These are phyloP conservation scores for Drymodes brunneopygia DNA, from an alignment of 2,113 vertebrate species.

Conservation along the genomic window DNA sequence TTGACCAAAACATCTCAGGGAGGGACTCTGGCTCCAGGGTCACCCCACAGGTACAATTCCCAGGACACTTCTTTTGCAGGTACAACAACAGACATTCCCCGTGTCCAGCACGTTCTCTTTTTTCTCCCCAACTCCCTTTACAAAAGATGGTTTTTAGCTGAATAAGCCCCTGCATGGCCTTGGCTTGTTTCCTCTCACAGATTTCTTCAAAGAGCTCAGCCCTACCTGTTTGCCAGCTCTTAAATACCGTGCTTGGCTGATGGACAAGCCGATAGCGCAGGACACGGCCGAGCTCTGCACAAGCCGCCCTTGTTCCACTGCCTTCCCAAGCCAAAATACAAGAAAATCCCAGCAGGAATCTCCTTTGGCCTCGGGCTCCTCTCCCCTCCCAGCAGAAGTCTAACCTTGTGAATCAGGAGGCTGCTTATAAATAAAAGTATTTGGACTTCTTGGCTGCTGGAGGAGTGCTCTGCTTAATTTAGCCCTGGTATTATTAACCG, in stretches of 20 bases:
- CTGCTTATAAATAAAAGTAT: not conserved
- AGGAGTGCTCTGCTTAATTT: conserved; percentile 12
- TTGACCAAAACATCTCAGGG: not conserved
- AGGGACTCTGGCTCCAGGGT: not conserved
- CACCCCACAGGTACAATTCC: accelerated
- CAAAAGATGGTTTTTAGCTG: not conserved
- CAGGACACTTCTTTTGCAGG: not conserved
- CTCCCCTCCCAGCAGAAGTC: not conserved
- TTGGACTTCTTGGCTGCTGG: not conserved
- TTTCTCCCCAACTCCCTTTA: not conserved
- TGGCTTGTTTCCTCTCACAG: not conserved
- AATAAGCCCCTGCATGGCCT: not conserved
- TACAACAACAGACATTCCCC: not conserved
- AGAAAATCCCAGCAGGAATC: not conserved
- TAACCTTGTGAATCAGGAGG: not conserved
- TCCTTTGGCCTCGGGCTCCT: not conserved
- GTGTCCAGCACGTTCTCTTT: not conserved
- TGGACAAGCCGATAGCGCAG: conserved; percentile 21
- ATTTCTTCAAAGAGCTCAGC: not conserved
- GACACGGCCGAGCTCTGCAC: not conserved
- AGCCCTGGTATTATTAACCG: not conserved
- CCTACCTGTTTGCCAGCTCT: conserved; percentile 51
- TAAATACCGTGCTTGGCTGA: conserved; percentile 34
- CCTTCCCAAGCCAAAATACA: not conserved
- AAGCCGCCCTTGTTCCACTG: conserved; percentile 2